phyloP scores from a whole-genome alignment of 2,113 vertebrate species.

The Terrapene triunguis region DNA sequence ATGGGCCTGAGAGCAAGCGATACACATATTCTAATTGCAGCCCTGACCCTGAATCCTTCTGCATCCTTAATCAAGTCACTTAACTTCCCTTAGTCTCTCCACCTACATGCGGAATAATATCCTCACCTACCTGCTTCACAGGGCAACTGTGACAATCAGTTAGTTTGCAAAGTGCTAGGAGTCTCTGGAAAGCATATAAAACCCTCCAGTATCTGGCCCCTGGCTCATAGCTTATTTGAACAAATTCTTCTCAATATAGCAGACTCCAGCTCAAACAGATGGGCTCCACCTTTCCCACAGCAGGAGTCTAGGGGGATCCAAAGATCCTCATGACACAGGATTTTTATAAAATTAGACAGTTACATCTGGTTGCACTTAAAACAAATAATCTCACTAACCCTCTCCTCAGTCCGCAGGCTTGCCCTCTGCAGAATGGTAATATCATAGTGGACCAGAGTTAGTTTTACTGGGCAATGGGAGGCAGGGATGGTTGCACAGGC shows the following conservation, averaged over 20 bases:
- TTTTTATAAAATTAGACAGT: background rate
- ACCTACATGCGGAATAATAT: background rate
- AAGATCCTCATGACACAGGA: background rate
- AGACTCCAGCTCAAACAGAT: background rate
- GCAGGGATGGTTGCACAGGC: background rate
- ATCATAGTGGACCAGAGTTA: background rate
- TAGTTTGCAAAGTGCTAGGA: background rate
- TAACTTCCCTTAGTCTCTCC: background rate
- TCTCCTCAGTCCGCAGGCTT: background rate
- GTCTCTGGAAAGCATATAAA: background rate
- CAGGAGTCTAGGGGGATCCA: background rate
- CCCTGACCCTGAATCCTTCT: background rate
- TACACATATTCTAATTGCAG: background rate
- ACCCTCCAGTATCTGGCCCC: background rate
- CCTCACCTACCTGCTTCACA: background rate
- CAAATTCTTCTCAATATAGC: background rate
- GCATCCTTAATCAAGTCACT: background rate
- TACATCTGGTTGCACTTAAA: background rate
- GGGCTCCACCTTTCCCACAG: background rate
- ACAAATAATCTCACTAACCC: background rate
- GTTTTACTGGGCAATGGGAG: background rate
- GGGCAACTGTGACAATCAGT: background rate
- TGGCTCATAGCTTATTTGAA: background rate
- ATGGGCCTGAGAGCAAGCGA: background rate
- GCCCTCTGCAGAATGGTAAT: fast-evolving